A percentile compares a stretch with the other conserved stretches of the same genome.
Conservation (phyloP, 2,888 invertebrate species). For the Seira musarum region DNA sequence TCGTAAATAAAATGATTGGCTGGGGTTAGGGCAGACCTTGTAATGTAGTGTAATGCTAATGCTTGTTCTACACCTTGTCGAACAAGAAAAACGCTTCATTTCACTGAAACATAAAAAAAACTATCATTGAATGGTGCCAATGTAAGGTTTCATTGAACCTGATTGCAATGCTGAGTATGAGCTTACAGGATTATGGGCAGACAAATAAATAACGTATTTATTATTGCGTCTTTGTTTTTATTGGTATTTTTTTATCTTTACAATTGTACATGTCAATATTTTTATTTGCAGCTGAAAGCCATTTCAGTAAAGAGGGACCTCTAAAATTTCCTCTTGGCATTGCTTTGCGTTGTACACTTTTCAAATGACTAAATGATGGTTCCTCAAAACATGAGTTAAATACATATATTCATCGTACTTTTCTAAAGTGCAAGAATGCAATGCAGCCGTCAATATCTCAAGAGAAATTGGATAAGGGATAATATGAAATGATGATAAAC, state of each 20-base stretch:
- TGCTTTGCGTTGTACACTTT: neutral
- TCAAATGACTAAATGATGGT: no score
- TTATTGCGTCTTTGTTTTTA: neutral
- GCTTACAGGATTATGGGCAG: neutral
- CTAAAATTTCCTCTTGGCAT: no score
- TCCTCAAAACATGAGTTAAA: no score
- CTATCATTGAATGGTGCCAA: neutral
- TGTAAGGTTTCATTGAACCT: conserved; percentile 47
- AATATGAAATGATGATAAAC: no score
- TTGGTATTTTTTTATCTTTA: neutral
- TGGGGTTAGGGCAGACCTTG: conserved; percentile 11
- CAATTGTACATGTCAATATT: conserved; percentile 15
- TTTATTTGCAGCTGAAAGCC: neutral
- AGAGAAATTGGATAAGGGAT: no score
- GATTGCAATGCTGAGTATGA: conserved; percentile 9
- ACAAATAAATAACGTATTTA: neutral
- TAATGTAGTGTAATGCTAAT: neutral
- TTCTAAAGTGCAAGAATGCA: no score
- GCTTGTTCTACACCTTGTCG: conserved; percentile 26
- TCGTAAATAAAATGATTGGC: conserved; percentile 20
- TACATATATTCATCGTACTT: no score
- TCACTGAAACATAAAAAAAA: conserved; percentile 3
- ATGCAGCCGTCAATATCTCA: no score
- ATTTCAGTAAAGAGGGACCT: conserved; percentile 1
- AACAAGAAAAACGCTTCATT: conserved; percentile 16